Evolutionary conservation across 1,140 invertebrate species (phyloP).

Genomic region (Archegozetes longisetosus): DNA sequence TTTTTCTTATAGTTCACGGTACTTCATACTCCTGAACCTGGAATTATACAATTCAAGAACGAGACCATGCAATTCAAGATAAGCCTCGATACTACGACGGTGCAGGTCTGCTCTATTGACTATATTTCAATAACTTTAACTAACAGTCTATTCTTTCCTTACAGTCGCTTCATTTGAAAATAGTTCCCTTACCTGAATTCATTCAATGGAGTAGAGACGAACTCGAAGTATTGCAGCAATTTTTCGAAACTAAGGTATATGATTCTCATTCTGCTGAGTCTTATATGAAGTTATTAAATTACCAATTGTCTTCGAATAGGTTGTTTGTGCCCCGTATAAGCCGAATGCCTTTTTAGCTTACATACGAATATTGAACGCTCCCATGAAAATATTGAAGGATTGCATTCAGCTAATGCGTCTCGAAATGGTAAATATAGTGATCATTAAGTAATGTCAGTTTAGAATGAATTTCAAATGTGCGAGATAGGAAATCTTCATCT

Average conservation of each 20-base stretch:
- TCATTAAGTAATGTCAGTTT: too few species aligned
- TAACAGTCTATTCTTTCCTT: too few species aligned
- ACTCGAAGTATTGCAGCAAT: conserved; percentile 68
- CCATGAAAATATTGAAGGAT: conserved; percentile 68
- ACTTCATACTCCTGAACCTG: conserved; percentile 57
- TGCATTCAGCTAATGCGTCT: conserved; percentile 74
- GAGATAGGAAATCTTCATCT: too few species aligned
- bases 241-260: conserved; percentile 67
- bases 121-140: not conserved
- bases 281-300: too few species aligned
- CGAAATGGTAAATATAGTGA: conserved; percentile 41
- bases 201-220: conserved; percentile 74
- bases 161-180: conserved; percentile 76
- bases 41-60: conserved; percentile 70
- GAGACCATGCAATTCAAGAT: conserved; percentile 71
- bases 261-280: not conserved
- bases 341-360: conserved; percentile 69
- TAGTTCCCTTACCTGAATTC: conserved; percentile 62
- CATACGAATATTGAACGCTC: conserved; percentile 58
- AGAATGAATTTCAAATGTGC: too few species aligned
- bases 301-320: conserved; percentile 24
- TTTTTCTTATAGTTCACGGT: conserved; percentile 41
- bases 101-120: conserved; percentile 1
- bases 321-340: conserved; percentile 60
- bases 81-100: conserved; percentile 59